These are phyloP conservation scores for Strigamia maritima DNA, from an alignment of 2,888 invertebrate genomes.

Conservation along the genomic window DNA sequence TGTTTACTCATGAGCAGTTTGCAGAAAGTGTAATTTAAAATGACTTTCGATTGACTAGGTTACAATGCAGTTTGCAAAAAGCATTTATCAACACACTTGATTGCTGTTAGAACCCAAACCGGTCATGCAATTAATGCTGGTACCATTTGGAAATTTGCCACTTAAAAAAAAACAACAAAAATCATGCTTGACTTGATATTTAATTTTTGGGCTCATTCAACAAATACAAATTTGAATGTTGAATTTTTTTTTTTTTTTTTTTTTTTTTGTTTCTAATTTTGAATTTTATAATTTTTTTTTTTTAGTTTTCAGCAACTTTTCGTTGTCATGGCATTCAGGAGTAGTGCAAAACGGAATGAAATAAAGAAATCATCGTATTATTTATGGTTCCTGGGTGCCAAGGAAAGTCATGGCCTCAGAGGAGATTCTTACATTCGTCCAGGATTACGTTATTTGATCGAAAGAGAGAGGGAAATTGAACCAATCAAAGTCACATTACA, in stretches of 20 bases:
- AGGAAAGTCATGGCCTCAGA: slow-evolving; percentile 83
- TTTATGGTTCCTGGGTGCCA: slow-evolving; percentile 78
- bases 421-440: slow-evolving; percentile 80
- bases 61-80: background rate
- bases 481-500: slow-evolving; percentile 87
- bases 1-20: no score
- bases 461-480: slow-evolving; percentile 78
- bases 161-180: background rate
- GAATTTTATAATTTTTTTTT: background rate
- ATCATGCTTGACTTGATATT: background rate
- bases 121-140: background rate
- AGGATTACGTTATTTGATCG: slow-evolving; percentile 77
- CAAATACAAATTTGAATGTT: background rate
- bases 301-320: background rate
- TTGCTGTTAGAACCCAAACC: background rate
- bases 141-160: background rate
- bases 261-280: background rate
- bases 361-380: slow-evolving; percentile 55
- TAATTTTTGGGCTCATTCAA: background rate
- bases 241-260: background rate
- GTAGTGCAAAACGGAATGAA: slow-evolving; percentile 45
- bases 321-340: slow-evolving; percentile 45
- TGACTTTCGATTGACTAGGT: background rate
- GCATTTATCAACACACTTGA: background rate
- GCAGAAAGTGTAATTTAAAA: no score